Evolutionary conservation across 2,888 invertebrate species (phyloP), one percentile per base, ranked within the genome.

Genomic region (Opisthograptis luteolata): DNA sequence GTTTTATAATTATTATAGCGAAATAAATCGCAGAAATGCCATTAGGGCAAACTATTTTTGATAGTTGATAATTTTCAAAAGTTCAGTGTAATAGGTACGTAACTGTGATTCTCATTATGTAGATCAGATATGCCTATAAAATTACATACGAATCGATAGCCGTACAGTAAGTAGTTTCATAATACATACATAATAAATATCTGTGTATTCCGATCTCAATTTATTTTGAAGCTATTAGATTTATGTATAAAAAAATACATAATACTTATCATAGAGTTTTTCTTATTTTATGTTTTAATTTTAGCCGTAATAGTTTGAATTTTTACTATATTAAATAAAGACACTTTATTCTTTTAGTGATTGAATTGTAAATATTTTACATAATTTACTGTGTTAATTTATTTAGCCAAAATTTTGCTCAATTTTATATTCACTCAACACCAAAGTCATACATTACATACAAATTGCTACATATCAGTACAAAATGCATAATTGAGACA

Each of bases 341-440:
- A 89, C 87, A 87, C 63, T 79, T 84, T 84, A 81, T 83, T 84
- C 44, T 85, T 68, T 83, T 73, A 74, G 66, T 76, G 72, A 80
- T 73, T 68, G 70, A 61, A 70, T 70, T 84, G 81, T 86, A 82
- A 69, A 81, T 86, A 84, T 65, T 71, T 45, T 49, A 46, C 42
- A 42, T 46, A 35, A 20, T 76, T 77, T 72, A 58, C 68, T 53
- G 17, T 78, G 73, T 74, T 84, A 83, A 85, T 86, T 89, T 89
- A 86, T 87, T 85, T 88, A 87, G 84, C 87, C 87, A 86, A 87
- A 82, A 82, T 85, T 85, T 90, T 89, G 90, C 90, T 89, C 90
- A 89, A 90, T 89, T 83, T 81, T 84, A 74, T 84, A 83, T 85
- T 81, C 88, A 88, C 81, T 81, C 82, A 81, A 88, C 88, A 89